Evolutionary conservation across 1,140 invertebrate species (phyloP).

Genomic region (Lethocerus indicus): DNA sequence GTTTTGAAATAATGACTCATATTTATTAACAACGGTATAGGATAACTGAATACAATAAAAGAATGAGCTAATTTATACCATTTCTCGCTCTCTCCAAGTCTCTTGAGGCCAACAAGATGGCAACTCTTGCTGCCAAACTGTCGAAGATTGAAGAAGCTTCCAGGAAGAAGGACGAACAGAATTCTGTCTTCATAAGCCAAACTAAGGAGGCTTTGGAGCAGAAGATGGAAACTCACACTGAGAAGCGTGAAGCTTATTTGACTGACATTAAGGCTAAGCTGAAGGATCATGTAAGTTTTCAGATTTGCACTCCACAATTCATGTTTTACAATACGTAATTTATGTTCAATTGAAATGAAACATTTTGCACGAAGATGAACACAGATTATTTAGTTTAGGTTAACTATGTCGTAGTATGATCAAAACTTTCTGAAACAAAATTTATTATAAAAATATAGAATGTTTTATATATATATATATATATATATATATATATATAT

Average conservation of each 20-base stretch:
- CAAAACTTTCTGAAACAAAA: background rate
- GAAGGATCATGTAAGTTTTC: constrained; percentile 42
- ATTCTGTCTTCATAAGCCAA: constrained; percentile 58
- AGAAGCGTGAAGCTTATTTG: constrained; percentile 77
- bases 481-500: too few species aligned
- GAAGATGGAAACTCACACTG: constrained; percentile 75
- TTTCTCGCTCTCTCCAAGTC: constrained; percentile 35
- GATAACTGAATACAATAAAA: background rate
- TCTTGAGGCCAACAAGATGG: constrained; percentile 68
- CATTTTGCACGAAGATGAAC: background rate
- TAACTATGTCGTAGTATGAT: background rate
- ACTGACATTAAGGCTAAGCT: constrained; percentile 70
- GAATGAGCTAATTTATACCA: background rate
- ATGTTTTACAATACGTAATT: background rate
- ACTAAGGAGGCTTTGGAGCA: constrained; percentile 74
- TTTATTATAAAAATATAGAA: background rate
- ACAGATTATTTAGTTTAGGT: background rate
- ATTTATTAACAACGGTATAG: background rate
- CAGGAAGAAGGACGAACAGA: constrained; percentile 74
- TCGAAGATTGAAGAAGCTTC: constrained; percentile 77
- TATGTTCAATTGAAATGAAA: background rate
- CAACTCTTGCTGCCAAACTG: constrained; percentile 59
- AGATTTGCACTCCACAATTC: background rate
- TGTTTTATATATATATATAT: background rate
- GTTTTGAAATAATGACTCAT: background rate